These are phyloP conservation scores for Hetaerina titia DNA, from an alignment of 2,888 invertebrate species.

Conservation along the genomic window DNA sequence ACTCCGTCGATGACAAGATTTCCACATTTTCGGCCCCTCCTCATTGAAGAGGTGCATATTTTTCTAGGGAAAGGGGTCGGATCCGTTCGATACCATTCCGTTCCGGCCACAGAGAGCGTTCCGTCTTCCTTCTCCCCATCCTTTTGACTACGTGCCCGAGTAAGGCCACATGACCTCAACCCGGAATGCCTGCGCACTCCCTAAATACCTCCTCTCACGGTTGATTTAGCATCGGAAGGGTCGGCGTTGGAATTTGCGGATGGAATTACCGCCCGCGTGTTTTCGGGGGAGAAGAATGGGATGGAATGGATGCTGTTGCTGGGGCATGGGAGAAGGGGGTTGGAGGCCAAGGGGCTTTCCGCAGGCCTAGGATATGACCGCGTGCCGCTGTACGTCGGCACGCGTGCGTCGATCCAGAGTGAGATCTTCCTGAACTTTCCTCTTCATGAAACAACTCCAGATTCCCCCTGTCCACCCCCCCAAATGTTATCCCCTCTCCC, in stretches of 20 bases:
- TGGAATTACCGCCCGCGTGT: constrained; percentile 15
- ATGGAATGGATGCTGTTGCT: background rate
- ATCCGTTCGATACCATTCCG: background rate
- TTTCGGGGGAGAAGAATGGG: background rate
- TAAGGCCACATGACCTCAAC: constrained; percentile 6
- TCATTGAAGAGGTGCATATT: background rate
- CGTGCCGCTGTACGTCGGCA: background rate
- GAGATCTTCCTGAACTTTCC: background rate
- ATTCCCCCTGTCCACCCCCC: background rate
- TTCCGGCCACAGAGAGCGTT: background rate
- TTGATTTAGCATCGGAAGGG: constrained; percentile 19
- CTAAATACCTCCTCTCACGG: constrained; percentile 1
- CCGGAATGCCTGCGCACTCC: background rate
- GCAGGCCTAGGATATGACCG: background rate
- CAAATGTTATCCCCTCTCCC: background rate
- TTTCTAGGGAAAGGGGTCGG: background rate
- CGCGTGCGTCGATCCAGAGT: background rate
- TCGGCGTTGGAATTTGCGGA: background rate
- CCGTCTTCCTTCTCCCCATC: background rate
- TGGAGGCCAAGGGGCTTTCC: background rate
- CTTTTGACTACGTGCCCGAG: background rate
- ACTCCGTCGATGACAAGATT: no score
- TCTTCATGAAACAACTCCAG: background rate
- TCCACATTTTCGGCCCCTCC: background rate
- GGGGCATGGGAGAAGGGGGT: no score